Base-by-base conservation (phyloP, 2,888 invertebrate genomes). In the Hydrotaea diabolus region DNA sequence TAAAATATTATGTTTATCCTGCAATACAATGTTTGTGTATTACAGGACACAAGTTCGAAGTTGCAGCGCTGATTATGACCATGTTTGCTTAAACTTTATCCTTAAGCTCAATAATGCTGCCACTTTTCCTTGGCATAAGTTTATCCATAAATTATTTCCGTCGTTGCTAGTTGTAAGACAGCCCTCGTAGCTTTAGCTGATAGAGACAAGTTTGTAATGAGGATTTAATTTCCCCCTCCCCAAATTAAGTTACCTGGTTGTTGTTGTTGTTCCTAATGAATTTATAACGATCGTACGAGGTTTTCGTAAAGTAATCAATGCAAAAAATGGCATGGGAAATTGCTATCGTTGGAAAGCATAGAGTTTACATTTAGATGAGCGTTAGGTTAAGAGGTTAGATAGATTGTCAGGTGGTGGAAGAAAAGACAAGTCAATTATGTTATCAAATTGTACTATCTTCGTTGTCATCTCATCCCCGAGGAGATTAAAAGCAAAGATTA, bases 281-380 rank as follows among this genome's bases (percentile, higher is more conserved):
- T 80, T 77, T 69, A 69, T 69, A 46, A 46, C 23, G 69, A 69
- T 46, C 69, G 31, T 23, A 43, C 46, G 21, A 17, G 19, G 4
- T 31, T 2, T 31, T 43, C 19, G 39, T 39, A 5, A 66, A 74
- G 62, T 66, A 39, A 49, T 59, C 64, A 49, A 36, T 49, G 46
- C 39, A 36, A 89, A 90, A 90, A 90, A 89, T 89, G 87, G 88
- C 89, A 90, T 90, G 90, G 90, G 90, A 90, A 90, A 90, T 87
- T 89, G 89, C 8, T 23, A 15, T 55, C 4, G 23, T 55, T 53
- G 8, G 8, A 66, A 36, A 17, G 19, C 73, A 57, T 21, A 39
- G 39, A 36, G 57, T 57, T 57, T 57, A 2, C 9, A 7, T 15
- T 73, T 19, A 9, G 39, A 19, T 43, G 4, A 43, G 36, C 31